Conservation (phyloP, 2,113 vertebrate genomes). For the Sturnira hondurensis region DNA sequence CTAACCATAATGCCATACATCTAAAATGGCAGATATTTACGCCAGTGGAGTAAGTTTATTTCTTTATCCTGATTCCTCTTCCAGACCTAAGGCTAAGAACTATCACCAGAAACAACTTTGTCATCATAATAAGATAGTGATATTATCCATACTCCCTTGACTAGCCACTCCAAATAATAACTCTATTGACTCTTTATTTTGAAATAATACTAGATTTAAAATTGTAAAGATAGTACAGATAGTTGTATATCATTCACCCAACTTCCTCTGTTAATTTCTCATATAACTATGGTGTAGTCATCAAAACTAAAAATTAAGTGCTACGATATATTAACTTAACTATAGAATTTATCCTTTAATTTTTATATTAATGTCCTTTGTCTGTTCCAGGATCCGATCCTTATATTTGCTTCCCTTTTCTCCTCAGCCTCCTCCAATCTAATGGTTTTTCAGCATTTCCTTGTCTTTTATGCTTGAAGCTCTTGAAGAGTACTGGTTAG, state of each 20-base stretch:
- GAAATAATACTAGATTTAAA: conserved; percentile 27
- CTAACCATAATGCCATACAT: not conserved
- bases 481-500: not conserved
- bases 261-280: not conserved
- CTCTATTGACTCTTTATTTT: not conserved
- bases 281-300: not conserved
- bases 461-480: not conserved
- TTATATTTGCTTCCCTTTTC: not conserved
- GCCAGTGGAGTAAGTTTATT: not conserved
- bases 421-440: not conserved
- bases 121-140: not conserved
- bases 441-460: not conserved
- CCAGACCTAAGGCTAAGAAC: not conserved
- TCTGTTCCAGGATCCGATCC: not conserved
- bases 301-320: not conserved
- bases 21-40: conserved; percentile 6
- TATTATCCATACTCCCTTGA: not conserved
- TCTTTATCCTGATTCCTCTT: conserved; percentile 14
- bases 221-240: not conserved
- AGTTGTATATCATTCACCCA: not conserved
- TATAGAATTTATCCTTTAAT: not conserved
- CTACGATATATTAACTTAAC: not conserved
- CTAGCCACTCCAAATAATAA: not conserved
- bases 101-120: conserved; percentile 2
- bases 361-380: not conserved